Evolutionary conservation across 1,140 invertebrate species (phyloP), one percentile per base, ranked within the genome.

Genomic region (Chelonus insularis): DNA sequence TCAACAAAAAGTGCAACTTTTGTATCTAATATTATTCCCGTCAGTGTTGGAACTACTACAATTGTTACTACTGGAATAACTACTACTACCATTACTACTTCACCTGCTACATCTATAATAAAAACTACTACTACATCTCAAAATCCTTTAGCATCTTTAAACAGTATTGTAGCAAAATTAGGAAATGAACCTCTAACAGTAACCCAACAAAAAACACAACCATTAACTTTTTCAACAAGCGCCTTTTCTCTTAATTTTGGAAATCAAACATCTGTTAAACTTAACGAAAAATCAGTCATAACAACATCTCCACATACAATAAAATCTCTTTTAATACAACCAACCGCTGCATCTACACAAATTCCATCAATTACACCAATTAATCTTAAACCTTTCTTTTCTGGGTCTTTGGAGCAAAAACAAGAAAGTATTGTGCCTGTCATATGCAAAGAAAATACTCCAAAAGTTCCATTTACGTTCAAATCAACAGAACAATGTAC

Each of bases 161-260:
- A 76, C 29, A 78, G 71, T 21, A 69, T 82, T 0, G 76, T 82
- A 7, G 74, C 73, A 0, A 73, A 72, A 23, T 71, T 80, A 25
- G 74, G 72, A 23, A 61, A 64, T 21, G 36, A 39, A 3, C 64
- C 63, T 37, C 32, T 45, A 4, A 66, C 61, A 5, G 36, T 12
- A 51, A 7, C 14, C 23, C 12, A 43, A 25, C 4, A 25, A 66
- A 75, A 68, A 62, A 8, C 12, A 14, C 66, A 55, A 50, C 66
- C 14, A 7, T 29, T 57, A 6, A 14, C 12, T 55, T 47, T 18
- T 16, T 18, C 47, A 8, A 43, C 12, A 1, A 47, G 9, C 4
- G 1, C 23, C 16, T 47, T 56, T 11, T 29, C 54, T 3, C 12
- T 36, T 16, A 6, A 23, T 9, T 56, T 56, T 16, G 54, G 37